A percentile compares a stretch with the other conserved stretches of the same genome.
Conservation (phyloP, 2,797 vertebrate genomes). For the Mormyrops boulengeri region DNA sequence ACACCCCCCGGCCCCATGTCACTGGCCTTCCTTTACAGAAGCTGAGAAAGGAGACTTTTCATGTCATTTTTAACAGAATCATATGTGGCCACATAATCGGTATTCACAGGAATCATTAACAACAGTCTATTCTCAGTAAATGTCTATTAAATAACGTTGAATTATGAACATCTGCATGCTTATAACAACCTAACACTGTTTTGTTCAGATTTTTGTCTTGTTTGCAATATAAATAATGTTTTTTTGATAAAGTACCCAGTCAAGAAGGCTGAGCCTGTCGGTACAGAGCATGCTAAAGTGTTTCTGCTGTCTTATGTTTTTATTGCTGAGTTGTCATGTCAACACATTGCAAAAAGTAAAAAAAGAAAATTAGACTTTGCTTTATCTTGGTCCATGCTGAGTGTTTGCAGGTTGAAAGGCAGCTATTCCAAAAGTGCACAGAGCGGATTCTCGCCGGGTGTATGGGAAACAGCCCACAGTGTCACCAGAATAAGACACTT, state of each 20-base stretch:
- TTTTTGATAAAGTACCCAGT: background rate
- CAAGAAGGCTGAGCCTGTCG: background rate
- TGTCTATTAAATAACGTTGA: background rate
- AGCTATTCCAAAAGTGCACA: background rate
- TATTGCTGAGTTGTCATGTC: background rate
- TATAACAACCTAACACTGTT: background rate
- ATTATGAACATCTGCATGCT: background rate
- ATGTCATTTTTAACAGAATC: background rate
- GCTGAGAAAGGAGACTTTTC: background rate
- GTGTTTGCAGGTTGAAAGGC: background rate
- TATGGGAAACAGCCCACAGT: background rate
- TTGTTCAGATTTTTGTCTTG: background rate
- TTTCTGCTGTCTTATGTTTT: background rate
- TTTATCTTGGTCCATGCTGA: background rate
- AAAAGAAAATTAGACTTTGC: background rate
- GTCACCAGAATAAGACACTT: background rate
- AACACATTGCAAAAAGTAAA: background rate
- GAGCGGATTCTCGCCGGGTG: background rate
- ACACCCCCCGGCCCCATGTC: background rate
- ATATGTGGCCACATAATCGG: background rate
- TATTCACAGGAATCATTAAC: background rate
- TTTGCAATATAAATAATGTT: background rate
- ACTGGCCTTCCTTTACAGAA: background rate
- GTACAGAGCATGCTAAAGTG: background rate
- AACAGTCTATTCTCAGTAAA: background rate